These are phyloP conservation scores for Lumbricus terrestris DNA, from an alignment of 2,888 invertebrate species.

Conservation along the genomic window DNA sequence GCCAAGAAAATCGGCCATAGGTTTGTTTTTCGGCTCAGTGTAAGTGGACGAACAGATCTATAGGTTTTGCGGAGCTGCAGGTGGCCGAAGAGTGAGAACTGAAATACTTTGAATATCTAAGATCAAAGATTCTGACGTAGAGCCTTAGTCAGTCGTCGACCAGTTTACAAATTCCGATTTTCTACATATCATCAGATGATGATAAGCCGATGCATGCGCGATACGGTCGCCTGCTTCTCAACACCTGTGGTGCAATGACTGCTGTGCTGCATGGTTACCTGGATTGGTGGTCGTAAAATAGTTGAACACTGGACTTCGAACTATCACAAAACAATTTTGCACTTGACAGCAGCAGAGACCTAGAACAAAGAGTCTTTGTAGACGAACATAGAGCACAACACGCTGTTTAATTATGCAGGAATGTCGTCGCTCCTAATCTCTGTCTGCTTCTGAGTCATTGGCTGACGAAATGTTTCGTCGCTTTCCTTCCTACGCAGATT, in stretches of 20 bases:
- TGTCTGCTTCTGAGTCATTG: neutral
- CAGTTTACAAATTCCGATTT: neutral
- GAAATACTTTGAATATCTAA: neutral
- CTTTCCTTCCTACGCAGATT: neutral
- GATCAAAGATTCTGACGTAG: neutral
- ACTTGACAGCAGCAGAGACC: neutral
- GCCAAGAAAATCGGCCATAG: neutral
- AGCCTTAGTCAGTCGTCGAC: neutral
- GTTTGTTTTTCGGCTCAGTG: neutral
- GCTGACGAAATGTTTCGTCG: neutral
- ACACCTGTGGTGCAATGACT: too few species aligned
- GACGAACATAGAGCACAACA: neutral
- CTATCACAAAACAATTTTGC: neutral
- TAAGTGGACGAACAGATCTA: neutral
- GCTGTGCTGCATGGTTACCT: neutral
- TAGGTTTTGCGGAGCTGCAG: neutral
- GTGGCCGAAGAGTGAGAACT: neutral
- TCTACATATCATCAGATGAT: too few species aligned
- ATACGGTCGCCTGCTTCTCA: neutral
- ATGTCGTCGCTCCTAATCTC: neutral
- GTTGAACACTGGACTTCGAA: neutral
- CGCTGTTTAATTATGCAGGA: neutral
- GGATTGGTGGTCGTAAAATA: neutral
- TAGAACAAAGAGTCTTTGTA: neutral
- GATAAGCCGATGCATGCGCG: neutral